Conservation (phyloP, 2,888 invertebrate genomes). For the Hypercompe scribonia region DNA sequence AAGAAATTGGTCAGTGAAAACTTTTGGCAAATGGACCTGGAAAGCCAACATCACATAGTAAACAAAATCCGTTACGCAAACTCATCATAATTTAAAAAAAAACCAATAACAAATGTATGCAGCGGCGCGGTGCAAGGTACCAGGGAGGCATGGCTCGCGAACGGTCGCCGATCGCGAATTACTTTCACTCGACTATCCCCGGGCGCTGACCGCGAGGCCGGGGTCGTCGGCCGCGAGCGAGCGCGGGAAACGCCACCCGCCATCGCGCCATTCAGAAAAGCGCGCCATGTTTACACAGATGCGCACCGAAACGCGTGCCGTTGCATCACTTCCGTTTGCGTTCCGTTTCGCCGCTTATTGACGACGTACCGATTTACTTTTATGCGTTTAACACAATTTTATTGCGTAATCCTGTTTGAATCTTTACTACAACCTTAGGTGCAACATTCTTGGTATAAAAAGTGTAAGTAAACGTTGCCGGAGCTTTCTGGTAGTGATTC, state of each 20-base stretch:
- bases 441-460: conserved; percentile 9
- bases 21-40: conserved; percentile 10
- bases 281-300: conserved; percentile 85
- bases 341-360: conserved; percentile 77
- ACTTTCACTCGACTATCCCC: conserved; percentile 86
- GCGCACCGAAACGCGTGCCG: conserved; percentile 83
- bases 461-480: conserved; percentile 9
- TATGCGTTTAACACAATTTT: conserved; percentile 59
- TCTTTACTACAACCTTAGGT: conserved; percentile 13
- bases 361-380: conserved; percentile 74
- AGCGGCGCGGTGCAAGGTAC: conserved; percentile 54
- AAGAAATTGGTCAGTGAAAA: conserved; percentile 3
- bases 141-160: conserved; percentile 78
- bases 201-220: conserved; percentile 80
- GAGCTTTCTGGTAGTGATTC: neutral
- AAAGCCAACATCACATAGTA: conserved; percentile 18
- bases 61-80: conserved; percentile 34
- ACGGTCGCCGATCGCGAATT: conserved; percentile 83
- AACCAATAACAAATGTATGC: conserved; percentile 47
- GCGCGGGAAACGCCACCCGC: conserved; percentile 81
- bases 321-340: conserved; percentile 85
- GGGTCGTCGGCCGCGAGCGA: conserved; percentile 79
- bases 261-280: conserved; percentile 83
- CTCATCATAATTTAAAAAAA: conserved; percentile 43
- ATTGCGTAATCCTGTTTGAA: conserved; percentile 42